Percentiles rank a stretch among this genome's conserved stretches.
Conservation (phyloP, 2,888 invertebrate species). For the Papilio demoleus region DNA sequence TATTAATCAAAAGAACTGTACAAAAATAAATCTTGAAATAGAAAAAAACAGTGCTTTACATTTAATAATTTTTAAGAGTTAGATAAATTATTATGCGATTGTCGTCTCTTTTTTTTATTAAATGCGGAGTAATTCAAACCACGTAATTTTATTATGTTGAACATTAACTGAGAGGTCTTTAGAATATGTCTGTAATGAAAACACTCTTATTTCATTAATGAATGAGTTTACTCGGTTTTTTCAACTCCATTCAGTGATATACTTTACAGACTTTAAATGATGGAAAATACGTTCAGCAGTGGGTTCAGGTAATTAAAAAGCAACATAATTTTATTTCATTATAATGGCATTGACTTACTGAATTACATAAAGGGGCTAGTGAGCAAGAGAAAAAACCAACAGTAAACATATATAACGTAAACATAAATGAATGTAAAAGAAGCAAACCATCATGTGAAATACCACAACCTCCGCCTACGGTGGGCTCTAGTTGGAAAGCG, state of each 20-base stretch:
- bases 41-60: too few species aligned
- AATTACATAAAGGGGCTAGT: conserved; percentile 1
- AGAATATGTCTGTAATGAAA: conserved; percentile 11
- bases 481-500: neutral
- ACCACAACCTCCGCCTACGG: neutral
- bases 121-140: neutral
- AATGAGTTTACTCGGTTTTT: conserved; percentile 26
- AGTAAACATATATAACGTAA: too few species aligned
- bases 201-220: conserved; percentile 14
- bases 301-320: neutral
- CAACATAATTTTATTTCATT: neutral
- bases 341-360: neutral
- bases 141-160: conserved; percentile 5
- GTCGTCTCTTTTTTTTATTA: neutral
- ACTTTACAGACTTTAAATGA: neutral
- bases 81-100: too few species aligned
- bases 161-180: conserved; percentile 25
- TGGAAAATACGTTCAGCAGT: neutral
- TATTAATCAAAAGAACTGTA: too few species aligned
- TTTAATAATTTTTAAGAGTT: too few species aligned
- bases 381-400: neutral
- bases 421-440: too few species aligned
- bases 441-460: neutral
- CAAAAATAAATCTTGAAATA: too few species aligned
- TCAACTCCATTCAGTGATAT: conserved; percentile 27